Evolutionary conservation across 2,113 vertebrate genomes (phyloP).

Genomic region (Cepphus grylle): DNA sequence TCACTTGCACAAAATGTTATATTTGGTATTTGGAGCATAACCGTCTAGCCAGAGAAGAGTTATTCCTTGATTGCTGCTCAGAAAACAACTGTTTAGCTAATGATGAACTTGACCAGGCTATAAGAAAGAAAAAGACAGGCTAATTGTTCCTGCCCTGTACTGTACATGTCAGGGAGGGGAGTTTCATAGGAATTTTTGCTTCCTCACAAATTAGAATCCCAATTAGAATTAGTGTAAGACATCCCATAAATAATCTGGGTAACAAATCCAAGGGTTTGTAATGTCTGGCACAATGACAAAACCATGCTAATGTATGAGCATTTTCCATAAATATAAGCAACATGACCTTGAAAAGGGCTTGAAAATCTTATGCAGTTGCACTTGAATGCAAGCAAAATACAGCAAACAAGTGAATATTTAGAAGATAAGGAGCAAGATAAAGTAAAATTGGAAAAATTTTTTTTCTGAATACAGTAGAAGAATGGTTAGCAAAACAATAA

Average conservation of each 20-base stretch:
- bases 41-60: neutral
- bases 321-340: neutral
- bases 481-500: neutral
- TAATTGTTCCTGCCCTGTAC: neutral
- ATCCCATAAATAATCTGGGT: neutral
- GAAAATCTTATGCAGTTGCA: fast-evolving
- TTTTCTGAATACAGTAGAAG: neutral
- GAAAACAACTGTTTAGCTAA: neutral
- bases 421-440: neutral
- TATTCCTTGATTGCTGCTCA: neutral
- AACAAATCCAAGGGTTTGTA: neutral
- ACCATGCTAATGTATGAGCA: fast-evolving
- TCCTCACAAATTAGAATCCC: neutral
- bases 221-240: neutral
- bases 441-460: neutral
- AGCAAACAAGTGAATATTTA: neutral
- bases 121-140: neutral
- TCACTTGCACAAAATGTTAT: neutral
- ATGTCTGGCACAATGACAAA: neutral
- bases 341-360: neutral
- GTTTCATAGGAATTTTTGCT: neutral
- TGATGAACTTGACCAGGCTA: neutral
- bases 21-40: neutral
- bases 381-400: neutral
- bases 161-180: neutral